phyloP scores from a whole-genome alignment of 2,888 invertebrate species.

The Drosophila mimica region DNA sequence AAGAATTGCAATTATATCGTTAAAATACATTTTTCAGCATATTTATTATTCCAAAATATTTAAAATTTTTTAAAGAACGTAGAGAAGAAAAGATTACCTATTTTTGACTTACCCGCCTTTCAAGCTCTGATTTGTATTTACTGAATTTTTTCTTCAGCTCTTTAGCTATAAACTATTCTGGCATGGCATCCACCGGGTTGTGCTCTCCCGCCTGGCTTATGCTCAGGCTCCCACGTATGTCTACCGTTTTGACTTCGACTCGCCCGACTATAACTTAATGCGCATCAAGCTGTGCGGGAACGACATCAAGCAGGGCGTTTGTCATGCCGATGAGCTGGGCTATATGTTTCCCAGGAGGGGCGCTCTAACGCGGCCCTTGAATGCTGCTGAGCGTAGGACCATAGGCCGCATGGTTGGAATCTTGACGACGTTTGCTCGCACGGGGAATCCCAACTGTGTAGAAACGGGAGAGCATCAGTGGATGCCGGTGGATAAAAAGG shows the following conservation, averaged over 20 bases:
- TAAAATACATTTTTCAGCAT: background rate
- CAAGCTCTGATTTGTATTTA: background rate
- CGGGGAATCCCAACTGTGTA: conserved; percentile 78
- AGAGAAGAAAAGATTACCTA: background rate
- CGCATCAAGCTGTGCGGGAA: conserved; percentile 76
- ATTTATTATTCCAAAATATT: background rate
- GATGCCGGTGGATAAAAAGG: conserved; percentile 64
- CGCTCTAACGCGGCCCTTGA: conserved; percentile 26
- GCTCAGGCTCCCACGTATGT: conserved; percentile 78
- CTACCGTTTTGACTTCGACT: conserved; percentile 84
- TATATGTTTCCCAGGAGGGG: conserved; percentile 79
- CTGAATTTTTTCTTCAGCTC: conserved; percentile 62
- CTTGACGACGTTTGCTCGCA: conserved; percentile 79
- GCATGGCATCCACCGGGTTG: conserved; percentile 82
- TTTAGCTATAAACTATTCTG: conserved; percentile 82
- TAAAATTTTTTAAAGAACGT: background rate
- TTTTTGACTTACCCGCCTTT: background rate
- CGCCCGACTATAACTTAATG: conserved; percentile 79
- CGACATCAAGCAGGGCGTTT: conserved; percentile 76
- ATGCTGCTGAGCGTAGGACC: conserved; percentile 70
- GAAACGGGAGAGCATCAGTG: conserved; percentile 64
- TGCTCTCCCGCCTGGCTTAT: conserved; percentile 70
- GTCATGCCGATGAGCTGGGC: conserved; percentile 83
- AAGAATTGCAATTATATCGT: background rate
- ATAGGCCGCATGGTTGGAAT: conserved; percentile 81